Evolutionary conservation across 2,888 invertebrate genomes (phyloP), one percentile per base, ranked within the genome.

Genomic region (Danaus chrysippus): DNA sequence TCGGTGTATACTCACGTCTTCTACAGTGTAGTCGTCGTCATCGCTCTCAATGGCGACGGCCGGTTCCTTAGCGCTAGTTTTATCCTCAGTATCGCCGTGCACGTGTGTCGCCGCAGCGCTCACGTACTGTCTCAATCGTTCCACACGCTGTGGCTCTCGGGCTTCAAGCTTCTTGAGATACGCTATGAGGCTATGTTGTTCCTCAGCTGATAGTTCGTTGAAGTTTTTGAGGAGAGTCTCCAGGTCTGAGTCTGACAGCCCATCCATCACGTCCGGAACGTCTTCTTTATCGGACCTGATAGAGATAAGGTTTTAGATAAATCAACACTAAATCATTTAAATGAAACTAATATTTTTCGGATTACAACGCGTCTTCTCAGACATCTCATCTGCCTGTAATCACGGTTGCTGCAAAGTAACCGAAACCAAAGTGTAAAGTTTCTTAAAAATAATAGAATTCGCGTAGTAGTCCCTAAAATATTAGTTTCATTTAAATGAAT

Each of bases 21-120:
- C 96, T 67, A 95, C 95, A n/a, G 94, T 93, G 72, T 96, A 96
- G 75, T 96, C 96, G 72, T 96, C 96, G 63, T 96, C 96, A 65
- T 96, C 95, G 69, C 93, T 92, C 58, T 93, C 93, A 0, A 95
- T 73, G 3, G 73, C 63, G 59, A 87, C 78, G 1, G 72, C 68
- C 1, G 66, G 52, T 0, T 46, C 42, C 13, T 41, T 56, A 5
- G 58, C 53, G 19, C 44, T 61, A 43, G 42, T 55, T 53, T 52
- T 58, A 1, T 44, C 54, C 1, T 8, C 17, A 8, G 56, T 54
- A 8, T 53, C 23, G 1, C 23, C 12, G 19, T 65, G 62, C 12
- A 64, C 68, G 44, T 66, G 65, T 15, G 73, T 65, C 3, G 81
- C 81, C 10, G 85, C 86, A 3, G 83, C 81, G 78, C 95, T 94